Percentiles rank a stretch among this genome's conserved stretches.
Conservation (phyloP, 1,140 invertebrate genomes). For the Cepaea nemoralis region DNA sequence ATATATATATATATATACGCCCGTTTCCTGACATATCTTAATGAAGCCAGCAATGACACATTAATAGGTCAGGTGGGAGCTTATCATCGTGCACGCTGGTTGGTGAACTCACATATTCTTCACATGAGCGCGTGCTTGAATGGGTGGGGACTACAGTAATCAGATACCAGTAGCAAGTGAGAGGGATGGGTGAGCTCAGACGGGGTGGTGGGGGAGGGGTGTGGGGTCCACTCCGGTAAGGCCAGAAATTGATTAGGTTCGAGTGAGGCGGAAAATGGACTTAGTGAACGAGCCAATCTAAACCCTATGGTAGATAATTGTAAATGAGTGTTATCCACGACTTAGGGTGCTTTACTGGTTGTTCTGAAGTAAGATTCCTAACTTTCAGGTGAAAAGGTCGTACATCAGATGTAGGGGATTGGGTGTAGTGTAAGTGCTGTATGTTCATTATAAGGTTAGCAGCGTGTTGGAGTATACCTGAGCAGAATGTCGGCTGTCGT, state of each 20-base stretch:
- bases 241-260: not conserved
- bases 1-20: too few relatives aligned
- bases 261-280: not conserved
- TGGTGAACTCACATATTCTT: conserved; percentile 6
- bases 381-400: too few relatives aligned
- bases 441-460: too few relatives aligned
- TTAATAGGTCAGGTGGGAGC: not conserved
- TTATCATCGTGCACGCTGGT: not conserved
- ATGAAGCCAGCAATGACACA: not conserved
- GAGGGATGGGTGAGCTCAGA: not conserved
- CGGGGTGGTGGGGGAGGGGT: too few relatives aligned
- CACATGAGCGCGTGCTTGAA: not conserved
- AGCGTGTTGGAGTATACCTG: not conserved
- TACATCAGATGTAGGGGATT: too few relatives aligned
- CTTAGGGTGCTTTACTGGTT: too few relatives aligned
- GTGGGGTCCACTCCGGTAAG: not conserved
- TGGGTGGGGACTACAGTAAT: conserved; percentile 8
- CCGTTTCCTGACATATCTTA: too few relatives aligned
- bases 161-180: not conserved
- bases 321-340: too few relatives aligned
- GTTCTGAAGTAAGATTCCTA: too few relatives aligned
- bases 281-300: not conserved
- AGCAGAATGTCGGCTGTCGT: not conserved
- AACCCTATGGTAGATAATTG: too few relatives aligned
- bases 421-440: too few relatives aligned